A percentile compares a stretch with the other conserved stretches of the same genome.
Conservation (phyloP, 1,140 invertebrate genomes). For the Magallana angulata region DNA sequence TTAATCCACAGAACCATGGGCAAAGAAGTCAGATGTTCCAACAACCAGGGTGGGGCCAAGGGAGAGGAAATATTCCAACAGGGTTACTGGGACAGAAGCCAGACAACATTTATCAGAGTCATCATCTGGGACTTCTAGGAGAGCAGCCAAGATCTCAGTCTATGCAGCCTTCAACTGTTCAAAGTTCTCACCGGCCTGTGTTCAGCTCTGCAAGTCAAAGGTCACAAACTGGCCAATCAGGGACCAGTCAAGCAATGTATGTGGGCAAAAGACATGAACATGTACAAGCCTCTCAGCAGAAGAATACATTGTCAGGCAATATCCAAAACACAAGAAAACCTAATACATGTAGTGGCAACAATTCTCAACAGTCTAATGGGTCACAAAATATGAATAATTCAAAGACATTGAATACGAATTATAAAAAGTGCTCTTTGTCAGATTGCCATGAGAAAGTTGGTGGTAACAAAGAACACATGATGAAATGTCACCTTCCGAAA, state of each 20-base stretch:
- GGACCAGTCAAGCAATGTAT: too few species aligned
- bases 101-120: too few species aligned
- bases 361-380: neutral
- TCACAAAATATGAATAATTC: neutral
- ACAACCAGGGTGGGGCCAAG: neutral
- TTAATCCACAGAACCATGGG: neutral
- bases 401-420: neutral
- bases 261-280: neutral
- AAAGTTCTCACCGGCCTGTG: too few species aligned
- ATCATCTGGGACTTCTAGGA: too few species aligned
- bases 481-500: slow-evolving; percentile 15
- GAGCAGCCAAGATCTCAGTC: too few species aligned
- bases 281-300: neutral
- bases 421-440: neutral
- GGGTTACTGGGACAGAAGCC: too few species aligned
- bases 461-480: neutral
- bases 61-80: neutral
- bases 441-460: neutral
- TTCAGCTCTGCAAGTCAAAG: too few species aligned
- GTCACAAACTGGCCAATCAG: too few species aligned
- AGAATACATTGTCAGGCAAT: neutral
- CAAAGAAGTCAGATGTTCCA: neutral
- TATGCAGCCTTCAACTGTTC: too few species aligned
- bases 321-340: neutral
- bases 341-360: neutral